These are phyloP conservation scores for Diglossa brunneiventris DNA, from an alignment of 2,113 vertebrate genomes.

Conservation along the genomic window DNA sequence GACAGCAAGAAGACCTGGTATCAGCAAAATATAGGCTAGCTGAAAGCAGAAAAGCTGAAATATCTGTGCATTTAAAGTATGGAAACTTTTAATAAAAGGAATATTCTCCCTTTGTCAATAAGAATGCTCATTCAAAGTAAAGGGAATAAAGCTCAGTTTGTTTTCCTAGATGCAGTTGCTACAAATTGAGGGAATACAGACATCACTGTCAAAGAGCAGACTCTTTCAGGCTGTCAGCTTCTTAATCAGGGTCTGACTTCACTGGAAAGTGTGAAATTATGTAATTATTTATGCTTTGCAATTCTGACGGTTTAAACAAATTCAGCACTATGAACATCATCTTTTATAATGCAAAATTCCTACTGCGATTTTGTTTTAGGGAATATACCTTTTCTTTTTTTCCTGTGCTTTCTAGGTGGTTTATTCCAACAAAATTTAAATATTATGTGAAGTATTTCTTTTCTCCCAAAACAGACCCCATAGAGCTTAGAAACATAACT, in stretches of 20 bases:
- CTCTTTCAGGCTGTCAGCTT: conserved; percentile 27
- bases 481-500: neutral
- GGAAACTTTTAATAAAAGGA: conserved; percentile 1
- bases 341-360: conserved; percentile 34
- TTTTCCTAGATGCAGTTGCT: neutral
- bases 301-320: conserved; percentile 33
- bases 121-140: conserved; percentile 2
- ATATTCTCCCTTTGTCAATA: neutral
- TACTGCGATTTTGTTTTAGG: neutral
- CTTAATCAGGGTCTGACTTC: conserved; percentile 49
- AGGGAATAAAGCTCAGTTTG: neutral
- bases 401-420: neutral
- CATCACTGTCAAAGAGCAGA: conserved; percentile 1
- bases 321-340: neutral
- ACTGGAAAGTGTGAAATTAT: conserved; percentile 43
- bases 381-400: neutral
- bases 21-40: neutral
- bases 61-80: conserved; percentile 7
- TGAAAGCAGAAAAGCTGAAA: conserved; percentile 32
- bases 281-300: conserved; percentile 46
- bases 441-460: neutral
- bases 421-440: neutral
- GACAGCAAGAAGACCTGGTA: neutral
- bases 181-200: conserved; percentile 27
- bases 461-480: neutral